A percentile compares a stretch with the other conserved stretches of the same genome.
Conservation (phyloP, 2,113 vertebrate species). For the Turdus rufiventris region DNA sequence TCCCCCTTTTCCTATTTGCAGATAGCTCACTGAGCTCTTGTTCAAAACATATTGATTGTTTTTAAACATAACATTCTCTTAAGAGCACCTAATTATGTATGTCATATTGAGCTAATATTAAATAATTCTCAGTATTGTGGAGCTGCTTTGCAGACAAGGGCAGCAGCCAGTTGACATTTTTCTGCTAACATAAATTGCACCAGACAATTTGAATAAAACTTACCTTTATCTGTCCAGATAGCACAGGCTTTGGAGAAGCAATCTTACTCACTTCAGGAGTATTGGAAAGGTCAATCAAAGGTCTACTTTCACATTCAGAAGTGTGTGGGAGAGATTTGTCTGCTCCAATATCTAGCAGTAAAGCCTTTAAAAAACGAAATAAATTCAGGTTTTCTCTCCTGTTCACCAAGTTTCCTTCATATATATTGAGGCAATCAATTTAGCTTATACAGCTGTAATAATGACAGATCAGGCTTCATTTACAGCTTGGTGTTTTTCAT, state of each 20-base stretch:
- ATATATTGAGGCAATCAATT: not conserved
- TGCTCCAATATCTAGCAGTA: slow-evolving; percentile 58
- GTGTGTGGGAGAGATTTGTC: not conserved
- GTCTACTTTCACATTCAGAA: slow-evolving; percentile 26
- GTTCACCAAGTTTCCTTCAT: not conserved
- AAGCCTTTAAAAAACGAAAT: slow-evolving; percentile 6
- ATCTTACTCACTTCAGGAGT: slow-evolving; percentile 61
- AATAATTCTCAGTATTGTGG: not conserved
- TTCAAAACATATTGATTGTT: not conserved
- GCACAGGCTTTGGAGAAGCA: not conserved
- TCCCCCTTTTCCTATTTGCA: not conserved
- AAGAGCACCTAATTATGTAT: not conserved
- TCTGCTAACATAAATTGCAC: not conserved
- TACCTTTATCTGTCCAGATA: slow-evolving; percentile 69
- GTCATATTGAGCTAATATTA: not conserved
- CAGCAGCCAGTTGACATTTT: not conserved
- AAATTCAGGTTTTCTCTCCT: not conserved
- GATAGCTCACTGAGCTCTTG: not conserved
- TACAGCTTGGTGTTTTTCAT: not conserved
- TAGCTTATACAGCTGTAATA: not conserved
- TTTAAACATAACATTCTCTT: not conserved
- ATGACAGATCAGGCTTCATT: not conserved
- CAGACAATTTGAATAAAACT: not conserved
- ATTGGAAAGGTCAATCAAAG: slow-evolving; percentile 75
- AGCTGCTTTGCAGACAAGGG: not conserved